phyloP scores from a whole-genome alignment of 53 echinoderm and acorn worm genomes.

The Echinarachnius parma region DNA sequence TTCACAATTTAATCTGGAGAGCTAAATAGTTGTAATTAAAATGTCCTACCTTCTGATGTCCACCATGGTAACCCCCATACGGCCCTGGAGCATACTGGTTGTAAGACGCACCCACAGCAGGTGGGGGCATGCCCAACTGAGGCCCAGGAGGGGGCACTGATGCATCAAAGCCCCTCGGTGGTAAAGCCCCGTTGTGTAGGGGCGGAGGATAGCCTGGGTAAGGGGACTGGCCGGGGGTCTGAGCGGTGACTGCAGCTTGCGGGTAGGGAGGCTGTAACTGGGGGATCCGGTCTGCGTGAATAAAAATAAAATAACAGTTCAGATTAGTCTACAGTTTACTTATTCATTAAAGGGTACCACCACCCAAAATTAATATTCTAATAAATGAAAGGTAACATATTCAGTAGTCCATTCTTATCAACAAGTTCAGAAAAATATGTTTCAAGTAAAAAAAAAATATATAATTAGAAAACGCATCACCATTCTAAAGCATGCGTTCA shows the following conservation, averaged over 20 bases:
- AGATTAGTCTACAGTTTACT: too few relatives aligned
- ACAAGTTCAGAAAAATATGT: too few relatives aligned
- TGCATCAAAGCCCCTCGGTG: conserved; percentile 19
- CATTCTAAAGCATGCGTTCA: too few relatives aligned
- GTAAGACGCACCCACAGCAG: background rate
- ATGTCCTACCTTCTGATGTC: background rate
- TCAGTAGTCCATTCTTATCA: too few relatives aligned
- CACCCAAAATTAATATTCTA: too few relatives aligned
- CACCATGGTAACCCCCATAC: conserved; percentile 18
- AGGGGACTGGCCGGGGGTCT: background rate
- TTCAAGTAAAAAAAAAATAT: too few relatives aligned
- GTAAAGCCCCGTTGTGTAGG: conserved; percentile 12
- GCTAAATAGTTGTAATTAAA: background rate
- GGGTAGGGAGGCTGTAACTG: conserved; percentile 5
- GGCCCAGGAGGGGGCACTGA: background rate
- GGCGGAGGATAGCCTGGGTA: conserved; percentile 12
- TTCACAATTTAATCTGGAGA: background rate
- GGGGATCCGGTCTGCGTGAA: conserved; percentile 8
- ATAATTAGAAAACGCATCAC: too few relatives aligned
- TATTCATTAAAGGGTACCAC: too few relatives aligned
- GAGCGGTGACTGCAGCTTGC: conserved; percentile 8
- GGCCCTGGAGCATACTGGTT: conserved; percentile 17
- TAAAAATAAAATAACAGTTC: too few relatives aligned
- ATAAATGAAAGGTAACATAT: too few relatives aligned
- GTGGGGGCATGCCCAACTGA: background rate